phyloP scores from a whole-genome alignment of 2,113 vertebrate genomes.

The Rhineura floridana region DNA sequence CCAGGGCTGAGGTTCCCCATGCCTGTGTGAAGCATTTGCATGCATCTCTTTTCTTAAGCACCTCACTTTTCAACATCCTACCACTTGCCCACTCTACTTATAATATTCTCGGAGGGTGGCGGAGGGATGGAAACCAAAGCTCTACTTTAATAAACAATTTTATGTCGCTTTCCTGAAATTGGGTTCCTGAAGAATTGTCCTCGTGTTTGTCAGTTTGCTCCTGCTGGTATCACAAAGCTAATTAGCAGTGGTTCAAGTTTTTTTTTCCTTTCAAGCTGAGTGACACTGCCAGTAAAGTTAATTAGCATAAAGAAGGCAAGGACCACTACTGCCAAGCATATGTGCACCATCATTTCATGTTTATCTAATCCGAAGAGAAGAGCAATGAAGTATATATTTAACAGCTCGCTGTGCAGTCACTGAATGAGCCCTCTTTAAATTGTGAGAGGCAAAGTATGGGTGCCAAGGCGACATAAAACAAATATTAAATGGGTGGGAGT shows the following conservation, averaged over 20 bases:
- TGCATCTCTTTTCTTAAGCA: neutral
- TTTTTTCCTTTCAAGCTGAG: conserved; percentile 26
- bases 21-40: too few relatives aligned
- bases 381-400: conserved; percentile 1
- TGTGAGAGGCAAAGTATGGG: neutral
- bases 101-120: neutral
- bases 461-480: conserved; percentile 25
- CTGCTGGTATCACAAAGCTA: conserved; percentile 16
- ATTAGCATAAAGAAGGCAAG: conserved; percentile 36
- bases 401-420: neutral
- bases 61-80: neutral
- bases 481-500: conserved; percentile 4
- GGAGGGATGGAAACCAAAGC: neutral
- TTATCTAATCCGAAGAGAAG: neutral
- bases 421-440: conserved; percentile 7
- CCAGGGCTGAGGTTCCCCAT: too few relatives aligned
- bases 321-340: conserved; percentile 18
- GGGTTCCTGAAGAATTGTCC: neutral
- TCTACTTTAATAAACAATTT: neutral
- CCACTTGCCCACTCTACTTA: neutral
- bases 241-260: conserved; percentile 3
- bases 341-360: conserved; percentile 22
- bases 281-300: conserved; percentile 38
- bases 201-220: neutral
- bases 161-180: neutral